Base-by-base conservation (phyloP, 2,797 vertebrate species). In the Pangasius krempfi region DNA sequence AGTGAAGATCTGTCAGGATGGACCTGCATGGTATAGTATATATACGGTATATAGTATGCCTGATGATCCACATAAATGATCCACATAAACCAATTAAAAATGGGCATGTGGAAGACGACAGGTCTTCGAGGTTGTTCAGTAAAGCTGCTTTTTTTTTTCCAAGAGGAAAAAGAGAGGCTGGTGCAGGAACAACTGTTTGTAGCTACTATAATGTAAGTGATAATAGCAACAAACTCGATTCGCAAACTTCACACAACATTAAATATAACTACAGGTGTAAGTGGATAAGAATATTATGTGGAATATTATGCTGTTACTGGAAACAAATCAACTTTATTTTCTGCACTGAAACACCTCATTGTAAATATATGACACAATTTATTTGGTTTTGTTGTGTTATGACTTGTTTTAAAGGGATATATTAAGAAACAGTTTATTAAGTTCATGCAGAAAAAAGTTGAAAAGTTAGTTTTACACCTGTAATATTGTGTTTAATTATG, bases 1-100 rank as follows among this genome's bases (percentile, higher is more conserved):
- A 98, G 97, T 98, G 97, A 93, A 99, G 95, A 95, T 99, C 98
- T 22, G 97, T 98, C 98, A 99, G 98, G 95, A 99, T 97, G 91
- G 98, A 98, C 94, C 98, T 99, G 90, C 30, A 91, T 9, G 18
- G 40, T 30, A 37, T 7, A 37, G 12, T 12, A 5, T 56, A 40
- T 27, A 44, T 37, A 56, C 4, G 47, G 27, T 37, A 13, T 25
- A 60, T 1, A 25, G 2, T 16, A 12, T 58, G 7, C 9, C 5
- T 82, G 76, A 80, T 33, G 50, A 54, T 54, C 16, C 54, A 54
- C 76, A 79, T 30, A 30, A 80, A 58, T 58, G 18, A 81, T 37
- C 22, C 30, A 64, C 37, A 82, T 27, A 62, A 16, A 62, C 22
- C 12, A 62, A 80, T 56, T 50, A 54, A 58, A 33, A 80, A 54